Evolutionary conservation across 35 echinoderm and acorn worm genomes (phyloP), one percentile per base, ranked within the genome.

Genomic region (Ptychodera flava): DNA sequence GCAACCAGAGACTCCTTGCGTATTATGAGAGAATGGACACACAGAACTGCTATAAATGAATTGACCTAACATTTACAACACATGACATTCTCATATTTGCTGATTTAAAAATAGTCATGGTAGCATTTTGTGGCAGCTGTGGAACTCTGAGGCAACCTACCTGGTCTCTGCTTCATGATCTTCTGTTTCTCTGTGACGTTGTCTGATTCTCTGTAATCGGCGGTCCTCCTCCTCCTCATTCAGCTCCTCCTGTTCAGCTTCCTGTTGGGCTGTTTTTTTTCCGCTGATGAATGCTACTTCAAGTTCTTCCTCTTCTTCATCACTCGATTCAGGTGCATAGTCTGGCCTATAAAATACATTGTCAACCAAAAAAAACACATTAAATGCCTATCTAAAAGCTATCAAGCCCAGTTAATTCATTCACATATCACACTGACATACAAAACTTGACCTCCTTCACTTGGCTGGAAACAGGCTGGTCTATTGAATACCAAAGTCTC

Each of bases 241-340:
- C 22, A 64, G 45, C 0, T 30, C 34, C 33, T 85, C 83, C 0
- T 76, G 77, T 31, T 36, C 28, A 16, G 29, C 33, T 27, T 35
- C 31, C 15, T 84, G 86, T 28, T 27, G 32, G 22, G 76, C 86
- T 36, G 28, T 33, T 86, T 16, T 38, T 31, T 37, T 84, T 86
- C 34, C 45, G 36, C 35, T 31, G 31, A 88, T 34, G 31, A 89
- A 82, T 0, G 79, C 36, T 37, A 80, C 86, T 28, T 92, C 86
- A 16, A 52, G 35, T 77, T 90, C 88, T 31, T 91, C 91, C 33
- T 97, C 94, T 36, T 92, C 91, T 22, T 64, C 45, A 87, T 88
- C 89, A 85, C 94, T 97, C 15, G 87, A 91, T 30, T 97, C 90
- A 1, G 94, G 94, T 28, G 94, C 94, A 88, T 92, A 97, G 86